Percentiles rank a stretch among this genome's conserved stretches.
phyloP scores from a whole-genome alignment of 2,113 vertebrate species.

The Pogonocichla stellata region DNA sequence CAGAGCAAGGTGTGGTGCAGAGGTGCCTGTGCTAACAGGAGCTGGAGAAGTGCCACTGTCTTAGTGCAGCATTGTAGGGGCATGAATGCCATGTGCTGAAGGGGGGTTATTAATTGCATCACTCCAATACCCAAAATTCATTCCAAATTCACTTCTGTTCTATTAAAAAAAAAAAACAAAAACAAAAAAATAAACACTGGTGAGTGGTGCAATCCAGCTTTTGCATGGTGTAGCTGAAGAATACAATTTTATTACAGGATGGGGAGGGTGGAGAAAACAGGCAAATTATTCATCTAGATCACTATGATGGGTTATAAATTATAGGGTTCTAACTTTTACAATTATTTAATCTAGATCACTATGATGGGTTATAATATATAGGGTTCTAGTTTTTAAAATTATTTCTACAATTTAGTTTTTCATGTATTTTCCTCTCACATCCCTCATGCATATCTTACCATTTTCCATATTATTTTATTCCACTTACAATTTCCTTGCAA shows the following conservation, averaged over 20 bases:
- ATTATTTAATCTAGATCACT: background rate
- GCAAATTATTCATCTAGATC: background rate
- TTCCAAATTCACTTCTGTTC: background rate
- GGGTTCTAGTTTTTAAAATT: background rate
- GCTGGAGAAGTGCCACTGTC: background rate
- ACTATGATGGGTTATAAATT: background rate
- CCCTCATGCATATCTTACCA: background rate
- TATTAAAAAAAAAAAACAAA: too few relatives aligned
- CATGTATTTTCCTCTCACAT: background rate
- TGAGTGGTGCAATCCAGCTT: background rate
- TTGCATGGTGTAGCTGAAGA: background rate
- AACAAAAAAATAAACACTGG: too few relatives aligned
- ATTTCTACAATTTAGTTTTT: background rate
- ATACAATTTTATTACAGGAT: background rate
- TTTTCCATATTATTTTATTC: background rate
- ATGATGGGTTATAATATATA: background rate
- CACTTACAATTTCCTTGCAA: background rate
- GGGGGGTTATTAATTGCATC: background rate
- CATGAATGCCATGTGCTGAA: background rate
- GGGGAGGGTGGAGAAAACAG: background rate
- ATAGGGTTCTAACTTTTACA: background rate
- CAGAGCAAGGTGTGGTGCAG: rapidly evolving
- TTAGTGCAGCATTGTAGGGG: rapidly evolving
- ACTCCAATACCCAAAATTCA: background rate
- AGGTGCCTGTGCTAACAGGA: background rate